Conservation (phyloP, 2,888 invertebrate genomes). For the Nemurella pictetii region DNA sequence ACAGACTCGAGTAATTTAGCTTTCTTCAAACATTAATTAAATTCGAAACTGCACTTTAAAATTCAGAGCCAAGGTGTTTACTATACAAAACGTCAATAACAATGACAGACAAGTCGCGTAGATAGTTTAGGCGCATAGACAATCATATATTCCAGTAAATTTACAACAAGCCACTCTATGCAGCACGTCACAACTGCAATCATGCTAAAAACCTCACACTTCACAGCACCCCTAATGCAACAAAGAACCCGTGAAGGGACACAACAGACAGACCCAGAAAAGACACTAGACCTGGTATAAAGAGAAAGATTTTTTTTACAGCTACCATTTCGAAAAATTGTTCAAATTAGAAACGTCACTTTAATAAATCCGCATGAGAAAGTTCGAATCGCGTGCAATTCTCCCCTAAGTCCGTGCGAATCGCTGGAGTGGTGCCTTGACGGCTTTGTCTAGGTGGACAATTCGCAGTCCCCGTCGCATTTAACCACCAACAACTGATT, state of each 20-base stretch:
- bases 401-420: not conserved
- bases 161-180: not conserved
- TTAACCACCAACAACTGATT: not conserved
- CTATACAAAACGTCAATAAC: no score
- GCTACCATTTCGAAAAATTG: not conserved
- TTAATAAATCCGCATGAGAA: not conserved
- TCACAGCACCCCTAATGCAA: not conserved
- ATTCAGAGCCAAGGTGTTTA: no score
- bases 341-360: not conserved
- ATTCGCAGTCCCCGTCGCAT: no score
- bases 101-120: no score
- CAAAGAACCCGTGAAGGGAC: not conserved
- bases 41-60: no score
- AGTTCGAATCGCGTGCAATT: not conserved
- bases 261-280: no score
- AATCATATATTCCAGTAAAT: not conserved
- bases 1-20: no score
- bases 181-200: not conserved
- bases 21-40: no score
- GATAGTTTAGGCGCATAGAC: no score
- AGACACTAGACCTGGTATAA: no score
- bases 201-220: not conserved
- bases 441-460: not conserved
- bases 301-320: no score
- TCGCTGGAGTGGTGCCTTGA: not conserved